Conservation (phyloP, 2,888 invertebrate species). For the Conops quadrifasciatus region DNA sequence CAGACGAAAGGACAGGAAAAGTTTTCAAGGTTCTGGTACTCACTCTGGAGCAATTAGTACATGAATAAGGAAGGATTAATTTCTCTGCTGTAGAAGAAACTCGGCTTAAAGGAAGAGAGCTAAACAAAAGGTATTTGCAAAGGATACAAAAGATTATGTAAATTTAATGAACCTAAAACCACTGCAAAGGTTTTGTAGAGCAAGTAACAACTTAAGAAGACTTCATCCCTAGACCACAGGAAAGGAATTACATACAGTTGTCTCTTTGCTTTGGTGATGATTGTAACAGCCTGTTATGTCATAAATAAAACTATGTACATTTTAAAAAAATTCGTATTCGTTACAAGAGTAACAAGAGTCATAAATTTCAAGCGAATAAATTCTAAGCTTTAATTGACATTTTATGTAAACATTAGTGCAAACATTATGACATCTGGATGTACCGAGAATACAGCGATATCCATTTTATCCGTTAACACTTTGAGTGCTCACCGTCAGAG, state of each 20-base stretch:
- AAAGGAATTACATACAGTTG: too few species aligned
- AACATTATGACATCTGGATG: background rate
- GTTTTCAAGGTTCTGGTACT: too few species aligned
- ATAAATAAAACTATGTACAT: too few species aligned
- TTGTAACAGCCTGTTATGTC: too few species aligned
- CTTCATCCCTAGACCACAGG: too few species aligned
- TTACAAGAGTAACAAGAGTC: too few species aligned
- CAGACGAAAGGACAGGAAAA: background rate
- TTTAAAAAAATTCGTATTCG: too few species aligned
- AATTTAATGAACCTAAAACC: background rate
- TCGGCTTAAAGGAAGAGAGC: background rate
- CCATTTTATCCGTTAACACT: background rate
- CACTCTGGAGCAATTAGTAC: too few species aligned
- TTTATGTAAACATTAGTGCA: background rate
- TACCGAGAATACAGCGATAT: background rate
- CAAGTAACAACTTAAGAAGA: too few species aligned
- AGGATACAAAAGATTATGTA: background rate
- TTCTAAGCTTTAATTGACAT: background rate
- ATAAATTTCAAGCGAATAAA: too few species aligned
- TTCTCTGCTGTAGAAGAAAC: background rate
- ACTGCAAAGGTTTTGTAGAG: background rate
- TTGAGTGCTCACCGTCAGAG: background rate
- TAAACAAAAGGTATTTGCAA: background rate
- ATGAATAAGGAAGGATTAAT: background rate
- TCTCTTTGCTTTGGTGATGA: too few species aligned